phyloP scores from a whole-genome alignment of 2,113 vertebrate species.

The Eidolon helvum region DNA sequence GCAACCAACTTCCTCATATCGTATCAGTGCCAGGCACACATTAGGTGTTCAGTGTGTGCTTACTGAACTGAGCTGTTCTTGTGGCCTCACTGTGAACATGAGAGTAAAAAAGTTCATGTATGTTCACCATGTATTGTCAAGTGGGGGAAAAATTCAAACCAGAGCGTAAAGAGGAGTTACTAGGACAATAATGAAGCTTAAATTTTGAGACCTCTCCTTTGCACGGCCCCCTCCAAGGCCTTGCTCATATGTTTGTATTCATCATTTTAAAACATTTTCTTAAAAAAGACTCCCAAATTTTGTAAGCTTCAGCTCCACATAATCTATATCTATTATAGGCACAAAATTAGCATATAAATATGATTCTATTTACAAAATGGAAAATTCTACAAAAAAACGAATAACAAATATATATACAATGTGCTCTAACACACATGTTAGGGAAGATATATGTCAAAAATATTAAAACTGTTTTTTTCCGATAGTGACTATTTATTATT shows the following conservation, averaged over 20 bases:
- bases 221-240: not conserved
- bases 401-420: not conserved
- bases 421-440: not conserved
- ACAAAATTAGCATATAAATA: not conserved
- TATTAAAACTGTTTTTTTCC: not conserved
- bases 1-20: not conserved
- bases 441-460: not conserved
- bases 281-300: not conserved
- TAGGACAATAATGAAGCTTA: not conserved
- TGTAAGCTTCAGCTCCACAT: not conserved
- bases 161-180: not conserved
- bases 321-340: not conserved
- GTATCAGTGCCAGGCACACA: not conserved
- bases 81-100: not conserved
- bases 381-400: constrained; percentile 17
- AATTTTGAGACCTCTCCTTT: not conserved
- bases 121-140: not conserved
- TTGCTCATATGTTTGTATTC: not conserved
- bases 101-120: not conserved
- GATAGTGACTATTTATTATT: not conserved
- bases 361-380: not conserved
- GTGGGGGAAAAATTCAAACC: not conserved
- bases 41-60: not conserved
- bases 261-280: constrained; percentile 17
- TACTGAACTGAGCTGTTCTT: not conserved